phyloP scores from a whole-genome alignment of 2,797 vertebrate genomes.

The Aphelocoma californica region DNA sequence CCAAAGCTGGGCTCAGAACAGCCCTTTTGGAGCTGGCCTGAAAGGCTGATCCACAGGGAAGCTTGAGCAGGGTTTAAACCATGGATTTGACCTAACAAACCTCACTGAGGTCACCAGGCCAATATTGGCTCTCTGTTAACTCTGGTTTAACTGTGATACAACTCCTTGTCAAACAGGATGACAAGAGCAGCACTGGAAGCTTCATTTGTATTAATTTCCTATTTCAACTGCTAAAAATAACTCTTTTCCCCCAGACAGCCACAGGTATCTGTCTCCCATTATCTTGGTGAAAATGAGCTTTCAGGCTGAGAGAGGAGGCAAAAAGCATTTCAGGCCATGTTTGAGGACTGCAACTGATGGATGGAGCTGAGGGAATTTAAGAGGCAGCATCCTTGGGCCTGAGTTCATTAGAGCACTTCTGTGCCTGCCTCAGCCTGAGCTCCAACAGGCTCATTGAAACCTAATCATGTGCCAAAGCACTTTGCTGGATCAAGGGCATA shows the following conservation, averaged over 20 bases:
- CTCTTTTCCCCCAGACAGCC: not conserved
- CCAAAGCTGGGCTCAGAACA: not conserved
- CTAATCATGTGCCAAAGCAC: constrained; percentile 30
- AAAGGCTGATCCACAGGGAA: not conserved
- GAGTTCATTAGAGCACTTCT: constrained; percentile 17
- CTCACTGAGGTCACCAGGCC: not conserved
- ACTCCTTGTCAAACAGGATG: not conserved
- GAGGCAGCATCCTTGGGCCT: not conserved
- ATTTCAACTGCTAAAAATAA: not conserved
- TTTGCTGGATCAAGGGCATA: constrained; percentile 44
- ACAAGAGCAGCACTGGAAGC: not conserved
- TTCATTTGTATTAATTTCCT: not conserved
- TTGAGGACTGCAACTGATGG: constrained; percentile 11
- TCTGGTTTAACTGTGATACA: not conserved
- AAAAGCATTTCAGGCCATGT: not conserved
- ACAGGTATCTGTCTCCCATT: not conserved
- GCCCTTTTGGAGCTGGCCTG: not conserved
- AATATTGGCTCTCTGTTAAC: fast-evolving
- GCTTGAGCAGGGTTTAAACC: not conserved
- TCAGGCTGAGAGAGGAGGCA: not conserved
- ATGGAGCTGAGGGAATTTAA: not conserved
- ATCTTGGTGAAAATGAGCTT: constrained; percentile 2
- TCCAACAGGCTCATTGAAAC: constrained; percentile 25
- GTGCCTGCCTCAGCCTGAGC: not conserved
- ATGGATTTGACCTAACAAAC: not conserved